Percentiles rank a stretch among this genome's conserved stretches.
These are phyloP conservation scores for Aporophyla lueneburgensis DNA, from an alignment of 2,888 invertebrate genomes.

Conservation along the genomic window DNA sequence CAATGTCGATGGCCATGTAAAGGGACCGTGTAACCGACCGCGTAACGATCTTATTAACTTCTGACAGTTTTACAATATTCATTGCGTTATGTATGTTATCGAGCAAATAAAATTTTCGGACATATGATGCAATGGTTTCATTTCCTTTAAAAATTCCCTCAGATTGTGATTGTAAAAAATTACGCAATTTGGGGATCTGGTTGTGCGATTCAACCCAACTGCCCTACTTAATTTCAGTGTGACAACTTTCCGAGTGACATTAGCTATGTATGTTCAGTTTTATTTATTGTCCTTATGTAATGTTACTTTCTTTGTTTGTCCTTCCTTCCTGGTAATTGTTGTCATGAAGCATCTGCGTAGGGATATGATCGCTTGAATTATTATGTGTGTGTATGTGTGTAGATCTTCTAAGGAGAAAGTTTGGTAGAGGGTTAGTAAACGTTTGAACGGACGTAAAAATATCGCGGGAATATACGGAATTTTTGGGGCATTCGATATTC, in stretches of 20 bases:
- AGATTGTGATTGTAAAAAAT: too few relatives aligned
- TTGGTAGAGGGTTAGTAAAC: neutral
- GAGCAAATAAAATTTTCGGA: neutral
- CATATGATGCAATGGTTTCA: neutral
- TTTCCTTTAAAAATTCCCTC: neutral
- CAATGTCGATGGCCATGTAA: neutral
- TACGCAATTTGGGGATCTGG: neutral
- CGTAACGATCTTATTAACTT: neutral
- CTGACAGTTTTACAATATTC: neutral
- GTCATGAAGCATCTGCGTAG: neutral
- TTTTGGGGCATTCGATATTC: too few relatives aligned
- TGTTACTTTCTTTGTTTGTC: conserved; percentile 25
- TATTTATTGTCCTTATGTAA: conserved; percentile 31
- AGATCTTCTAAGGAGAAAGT: neutral
- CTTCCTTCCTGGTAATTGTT: conserved; percentile 20
- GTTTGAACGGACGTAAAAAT: too few relatives aligned
- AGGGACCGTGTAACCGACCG: too few relatives aligned
- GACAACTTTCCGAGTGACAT: neutral
- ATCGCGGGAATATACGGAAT: too few relatives aligned
- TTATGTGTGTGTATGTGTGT: neutral
- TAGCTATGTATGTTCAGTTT: conserved; percentile 8
- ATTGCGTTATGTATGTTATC: neutral
- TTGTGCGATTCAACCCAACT: neutral
- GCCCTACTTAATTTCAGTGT: conserved; percentile 1
- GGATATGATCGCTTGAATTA: conserved; percentile 23